Evolutionary conservation across 2,888 invertebrate species (phyloP).

Genomic region (Fragum sueziense): DNA sequence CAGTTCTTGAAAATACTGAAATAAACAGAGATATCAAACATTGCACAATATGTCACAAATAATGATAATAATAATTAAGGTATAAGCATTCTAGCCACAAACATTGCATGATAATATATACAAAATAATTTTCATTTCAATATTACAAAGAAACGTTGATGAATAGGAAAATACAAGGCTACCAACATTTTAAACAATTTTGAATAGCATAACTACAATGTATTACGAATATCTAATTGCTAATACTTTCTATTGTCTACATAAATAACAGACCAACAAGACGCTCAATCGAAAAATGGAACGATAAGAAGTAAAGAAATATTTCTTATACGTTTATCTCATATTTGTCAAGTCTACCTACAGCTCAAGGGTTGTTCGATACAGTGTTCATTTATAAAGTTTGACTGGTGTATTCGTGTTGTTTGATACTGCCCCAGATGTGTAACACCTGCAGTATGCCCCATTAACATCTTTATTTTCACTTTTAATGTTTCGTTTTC

Average conservation of each 20-base stretch:
- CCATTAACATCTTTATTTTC: constrained; percentile 20
- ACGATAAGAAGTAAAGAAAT: background rate
- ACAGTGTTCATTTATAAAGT: background rate
- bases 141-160: too few relatives aligned
- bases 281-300: background rate
- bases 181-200: background rate
- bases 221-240: too few relatives aligned
- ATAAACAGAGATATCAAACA: too few relatives aligned
- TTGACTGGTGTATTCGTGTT: background rate
- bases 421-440: background rate
- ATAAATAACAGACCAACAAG: background rate
- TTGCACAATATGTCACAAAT: too few relatives aligned
- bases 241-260: background rate
- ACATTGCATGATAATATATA: too few relatives aligned
- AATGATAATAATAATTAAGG: too few relatives aligned
- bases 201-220: too few relatives aligned
- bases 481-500: constrained; percentile 10
- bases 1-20: too few relatives aligned
- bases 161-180: background rate
- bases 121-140: too few relatives aligned
- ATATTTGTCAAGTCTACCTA: background rate
- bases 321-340: background rate
- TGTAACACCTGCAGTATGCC: constrained; percentile 4
- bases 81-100: too few relatives aligned
- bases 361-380: background rate